Evolutionary conservation across 2,113 vertebrate genomes (phyloP), one percentile per base, ranked within the genome.

Genomic region (Callionymus lyra): DNA sequence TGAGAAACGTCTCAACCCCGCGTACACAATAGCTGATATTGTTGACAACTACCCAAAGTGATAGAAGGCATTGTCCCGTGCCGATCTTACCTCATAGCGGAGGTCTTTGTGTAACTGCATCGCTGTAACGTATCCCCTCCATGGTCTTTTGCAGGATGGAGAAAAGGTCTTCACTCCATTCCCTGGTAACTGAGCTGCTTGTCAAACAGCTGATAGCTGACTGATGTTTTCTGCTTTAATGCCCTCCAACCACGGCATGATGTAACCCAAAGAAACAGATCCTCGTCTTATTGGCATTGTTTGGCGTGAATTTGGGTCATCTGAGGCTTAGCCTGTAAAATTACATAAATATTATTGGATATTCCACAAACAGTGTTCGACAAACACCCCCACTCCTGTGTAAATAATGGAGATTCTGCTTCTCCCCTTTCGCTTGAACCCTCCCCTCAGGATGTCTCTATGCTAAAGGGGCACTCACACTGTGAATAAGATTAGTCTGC

Each of bases 401-500:
- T 53, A 53, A 59, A 76, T 69, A 49, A 13, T 48, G 12, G 41
- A 64, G 68, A 71, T 67, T 58, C 47, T 60, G 38, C 21, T 72
- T 72, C 56, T 73, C 59, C 62, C 60, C 64, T 47, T 55, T 69
- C 54, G 51, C 74, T 59, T 59, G 56, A 72, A 72, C 75, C 70
- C 67, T 76, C 58, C 76, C 82, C 78, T 72, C 68, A 18, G 82
- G 80, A 76, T 64, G 73, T 80, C 69, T 83, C 74, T 69, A 78
- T 76, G 80, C 82, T 80, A 76, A 84, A 84, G 76, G 78, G 65
- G 53, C 75, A 77, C 74, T 77, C 78, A 71, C 71, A 74, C 74
- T 72, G 80, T 72, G 80, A 81, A 85, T 79, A 76, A 73, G 80
- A 83, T 85, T 79, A 85, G 76, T 71, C 76, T 66, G 74, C 76